A percentile compares a stretch with the other conserved stretches of the same genome.
phyloP scores from a whole-genome alignment of 2,113 vertebrate species.

The Eulacestoma nigropectus region DNA sequence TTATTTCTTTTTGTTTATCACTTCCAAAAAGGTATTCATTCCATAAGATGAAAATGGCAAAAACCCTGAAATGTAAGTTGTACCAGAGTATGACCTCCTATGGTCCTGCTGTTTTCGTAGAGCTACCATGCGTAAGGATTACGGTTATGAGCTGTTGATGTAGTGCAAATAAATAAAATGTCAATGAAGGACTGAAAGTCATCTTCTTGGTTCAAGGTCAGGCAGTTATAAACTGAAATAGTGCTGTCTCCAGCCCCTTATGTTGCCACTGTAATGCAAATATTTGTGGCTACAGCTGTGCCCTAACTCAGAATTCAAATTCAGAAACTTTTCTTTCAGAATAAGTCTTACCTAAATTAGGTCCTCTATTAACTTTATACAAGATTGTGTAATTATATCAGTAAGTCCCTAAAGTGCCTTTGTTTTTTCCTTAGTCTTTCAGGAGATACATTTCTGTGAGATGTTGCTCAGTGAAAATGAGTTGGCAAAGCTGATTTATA shows the following conservation, averaged over 20 bases:
- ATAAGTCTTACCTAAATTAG: neutral
- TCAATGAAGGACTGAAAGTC: neutral
- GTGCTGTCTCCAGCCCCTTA: neutral
- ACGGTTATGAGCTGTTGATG: neutral
- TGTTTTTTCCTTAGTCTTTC: neutral
- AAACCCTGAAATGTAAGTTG: neutral
- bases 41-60: neutral
- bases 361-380: neutral
- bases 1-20: neutral
- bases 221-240: neutral
- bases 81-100: rapidly evolving
- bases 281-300: neutral
- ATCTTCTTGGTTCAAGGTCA: neutral
- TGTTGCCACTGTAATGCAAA: neutral
- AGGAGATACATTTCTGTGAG: neutral
- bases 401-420: neutral
- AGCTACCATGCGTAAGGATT: neutral
- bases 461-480: neutral
- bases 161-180: neutral
- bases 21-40: neutral
- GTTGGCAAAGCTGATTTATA: neutral
- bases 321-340: neutral
- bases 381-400: neutral
- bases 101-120: neutral
- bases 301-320: neutral